A percentile compares a stretch with the other conserved stretches of the same genome.
Evolutionary conservation across 2,888 invertebrate species (phyloP).

Genomic region (Diarsia rubi): DNA sequence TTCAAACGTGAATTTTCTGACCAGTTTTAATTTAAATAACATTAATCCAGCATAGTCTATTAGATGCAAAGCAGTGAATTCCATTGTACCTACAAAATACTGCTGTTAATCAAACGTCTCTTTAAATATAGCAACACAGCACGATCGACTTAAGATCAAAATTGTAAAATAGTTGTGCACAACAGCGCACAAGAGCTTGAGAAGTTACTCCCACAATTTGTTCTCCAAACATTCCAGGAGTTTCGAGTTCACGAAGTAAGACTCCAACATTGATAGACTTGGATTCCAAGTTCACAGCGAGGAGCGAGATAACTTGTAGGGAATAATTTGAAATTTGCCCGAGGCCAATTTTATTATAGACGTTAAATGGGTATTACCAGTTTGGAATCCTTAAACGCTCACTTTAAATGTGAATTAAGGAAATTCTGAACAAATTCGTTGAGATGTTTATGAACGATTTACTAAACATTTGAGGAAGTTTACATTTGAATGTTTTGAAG

Average conservation of each 20-base stretch:
- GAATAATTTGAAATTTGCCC: slow-evolving; percentile 68
- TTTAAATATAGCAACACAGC: background rate
- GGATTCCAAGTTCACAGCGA: slow-evolving; percentile 48
- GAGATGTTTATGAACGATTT: slow-evolving; percentile 45
- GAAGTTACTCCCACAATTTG: slow-evolving; percentile 36
- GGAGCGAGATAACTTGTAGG: slow-evolving; percentile 60
- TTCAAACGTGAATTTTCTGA: background rate
- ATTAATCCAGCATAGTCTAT: background rate
- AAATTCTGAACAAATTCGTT: slow-evolving; percentile 48
- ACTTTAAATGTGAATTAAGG: slow-evolving; percentile 59
- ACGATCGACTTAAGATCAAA: background rate
- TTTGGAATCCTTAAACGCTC: slow-evolving; percentile 62
- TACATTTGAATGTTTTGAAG: slow-evolving; percentile 10
- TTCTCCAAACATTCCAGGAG: slow-evolving; percentile 41
- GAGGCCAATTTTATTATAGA: slow-evolving; percentile 67
- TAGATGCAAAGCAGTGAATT: background rate
- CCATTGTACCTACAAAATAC: background rate
- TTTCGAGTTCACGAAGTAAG: slow-evolving; percentile 60
- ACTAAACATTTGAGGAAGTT: slow-evolving; percentile 51
- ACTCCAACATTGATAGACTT: slow-evolving; percentile 45
- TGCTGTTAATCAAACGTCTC: background rate
- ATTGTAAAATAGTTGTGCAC: slow-evolving; percentile 37
- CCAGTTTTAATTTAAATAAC: background rate
- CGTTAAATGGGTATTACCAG: slow-evolving; percentile 64
- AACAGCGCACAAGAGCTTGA: slow-evolving; percentile 21